phyloP scores from a whole-genome alignment of 2,113 vertebrate genomes.

The Dryoscopus gambensis region DNA sequence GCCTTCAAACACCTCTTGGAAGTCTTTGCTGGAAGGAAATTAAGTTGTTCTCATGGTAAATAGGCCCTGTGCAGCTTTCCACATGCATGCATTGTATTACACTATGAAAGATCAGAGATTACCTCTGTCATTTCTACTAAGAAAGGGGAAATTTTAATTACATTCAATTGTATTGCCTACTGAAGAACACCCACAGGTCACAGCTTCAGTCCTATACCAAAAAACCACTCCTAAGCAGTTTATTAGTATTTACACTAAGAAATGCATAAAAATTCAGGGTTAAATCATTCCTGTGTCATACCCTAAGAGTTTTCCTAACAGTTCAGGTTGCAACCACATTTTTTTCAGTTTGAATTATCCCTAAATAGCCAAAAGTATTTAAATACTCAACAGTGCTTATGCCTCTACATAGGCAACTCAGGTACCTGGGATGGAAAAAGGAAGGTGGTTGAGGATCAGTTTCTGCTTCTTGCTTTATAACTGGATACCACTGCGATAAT shows the following conservation, averaged over 20 bases:
- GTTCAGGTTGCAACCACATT: neutral
- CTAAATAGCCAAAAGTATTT: neutral
- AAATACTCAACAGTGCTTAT: neutral
- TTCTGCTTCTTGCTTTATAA: constrained; percentile 94
- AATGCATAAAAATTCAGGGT: neutral
- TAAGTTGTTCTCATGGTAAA: neutral
- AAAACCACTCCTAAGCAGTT: neutral
- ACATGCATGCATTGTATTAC: neutral
- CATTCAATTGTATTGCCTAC: neutral
- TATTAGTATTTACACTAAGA: neutral
- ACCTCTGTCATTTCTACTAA: neutral
- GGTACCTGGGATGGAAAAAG: constrained; percentile 91
- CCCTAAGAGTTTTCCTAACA: neutral
- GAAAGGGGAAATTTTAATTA: neutral
- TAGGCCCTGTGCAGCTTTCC: neutral
- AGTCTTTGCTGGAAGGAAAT: neutral
- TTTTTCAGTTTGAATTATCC: neutral
- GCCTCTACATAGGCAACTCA: neutral
- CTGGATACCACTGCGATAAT: constrained; percentile 86
- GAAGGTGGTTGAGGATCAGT: constrained; percentile 73
- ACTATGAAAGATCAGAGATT: neutral
- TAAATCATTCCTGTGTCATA: neutral
- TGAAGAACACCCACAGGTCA: neutral
- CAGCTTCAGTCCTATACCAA: neutral
- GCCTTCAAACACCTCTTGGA: neutral